phyloP scores from a whole-genome alignment of 2,113 vertebrate species.

The Bambusicola thoracicus region DNA sequence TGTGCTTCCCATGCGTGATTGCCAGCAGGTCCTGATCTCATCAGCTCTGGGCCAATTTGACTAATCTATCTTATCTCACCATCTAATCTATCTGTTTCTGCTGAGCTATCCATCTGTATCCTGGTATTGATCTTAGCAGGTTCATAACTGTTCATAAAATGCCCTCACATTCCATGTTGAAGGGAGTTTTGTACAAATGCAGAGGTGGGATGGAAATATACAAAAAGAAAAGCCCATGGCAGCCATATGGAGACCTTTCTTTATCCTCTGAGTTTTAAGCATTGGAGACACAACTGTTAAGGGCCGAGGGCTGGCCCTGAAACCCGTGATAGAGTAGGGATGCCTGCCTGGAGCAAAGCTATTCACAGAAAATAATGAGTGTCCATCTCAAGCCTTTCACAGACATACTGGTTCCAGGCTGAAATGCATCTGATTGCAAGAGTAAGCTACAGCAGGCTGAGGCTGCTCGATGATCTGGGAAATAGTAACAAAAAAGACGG shows the following conservation, averaged over 20 bases:
- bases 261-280: fast-evolving
- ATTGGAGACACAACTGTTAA: not conserved
- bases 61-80: constrained; percentile 50
- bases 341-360: not conserved
- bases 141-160: constrained; percentile 62
- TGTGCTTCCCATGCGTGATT: not conserved
- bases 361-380: not conserved
- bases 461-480: not conserved
- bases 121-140: constrained; percentile 16
- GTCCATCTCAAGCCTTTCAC: not conserved
- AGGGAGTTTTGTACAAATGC: not conserved
- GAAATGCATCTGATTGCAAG: not conserved
- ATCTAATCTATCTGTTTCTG: constrained; percentile 54
- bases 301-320: fast-evolving
- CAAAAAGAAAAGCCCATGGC: not conserved
- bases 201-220: not conserved
- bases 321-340: fast-evolving
- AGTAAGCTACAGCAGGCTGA: not conserved
- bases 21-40: not conserved
- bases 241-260: fast-evolving
- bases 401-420: not conserved
- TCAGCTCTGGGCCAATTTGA: not conserved
- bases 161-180: constrained; percentile 39
- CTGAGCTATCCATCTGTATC: constrained; percentile 26
- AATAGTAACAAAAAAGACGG: not conserved